Conservation (phyloP, 2,113 vertebrate species). For the Otis tarda region DNA sequence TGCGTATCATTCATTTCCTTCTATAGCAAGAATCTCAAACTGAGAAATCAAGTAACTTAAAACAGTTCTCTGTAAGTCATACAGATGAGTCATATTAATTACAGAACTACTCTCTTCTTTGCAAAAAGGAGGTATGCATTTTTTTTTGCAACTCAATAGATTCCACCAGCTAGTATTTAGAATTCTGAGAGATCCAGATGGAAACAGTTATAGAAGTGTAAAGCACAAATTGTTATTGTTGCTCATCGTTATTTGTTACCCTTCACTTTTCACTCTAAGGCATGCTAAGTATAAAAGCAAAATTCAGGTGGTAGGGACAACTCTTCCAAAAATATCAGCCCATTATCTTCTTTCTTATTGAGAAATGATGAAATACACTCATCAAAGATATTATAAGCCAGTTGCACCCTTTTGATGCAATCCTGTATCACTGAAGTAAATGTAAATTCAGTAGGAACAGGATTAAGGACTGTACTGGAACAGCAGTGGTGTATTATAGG, state of each 20-base stretch:
- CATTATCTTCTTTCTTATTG: not conserved
- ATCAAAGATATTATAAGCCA: not conserved
- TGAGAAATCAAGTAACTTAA: conserved; percentile 15
- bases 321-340: not conserved
- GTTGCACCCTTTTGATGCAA: not conserved
- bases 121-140: not conserved
- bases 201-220: not conserved
- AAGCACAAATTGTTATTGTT: not conserved
- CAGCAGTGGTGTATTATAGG: not conserved
- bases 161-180: not conserved
- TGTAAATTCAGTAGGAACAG: not conserved
- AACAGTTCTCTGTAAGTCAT: conserved; percentile 27
- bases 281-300: not conserved
- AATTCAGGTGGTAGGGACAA: not conserved
- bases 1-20: conserved; percentile 8
- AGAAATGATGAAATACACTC: not conserved
- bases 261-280: not conserved
- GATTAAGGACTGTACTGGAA: not conserved
- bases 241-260: not conserved
- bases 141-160: conserved; percentile 41
- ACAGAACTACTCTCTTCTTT: conserved; percentile 4
- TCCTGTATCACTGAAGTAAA: not conserved
- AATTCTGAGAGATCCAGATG: not conserved
- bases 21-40: conserved; percentile 1
- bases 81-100: conserved; percentile 42